Conservation (phyloP, 2,113 vertebrate species). For the Microcebus tavaratra region DNA sequence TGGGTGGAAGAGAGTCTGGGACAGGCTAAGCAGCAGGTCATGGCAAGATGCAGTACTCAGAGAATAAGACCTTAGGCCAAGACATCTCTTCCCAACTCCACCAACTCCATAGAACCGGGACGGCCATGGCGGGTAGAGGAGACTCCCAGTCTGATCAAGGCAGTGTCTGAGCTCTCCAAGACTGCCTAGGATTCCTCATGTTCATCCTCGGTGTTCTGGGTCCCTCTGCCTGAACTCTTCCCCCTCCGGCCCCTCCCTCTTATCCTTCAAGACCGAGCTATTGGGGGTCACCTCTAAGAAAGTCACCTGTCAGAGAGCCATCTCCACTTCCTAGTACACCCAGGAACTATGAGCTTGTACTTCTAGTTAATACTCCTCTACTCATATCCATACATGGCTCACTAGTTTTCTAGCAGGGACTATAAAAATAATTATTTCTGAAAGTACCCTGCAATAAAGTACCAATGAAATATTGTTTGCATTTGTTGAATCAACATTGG, state of each 20-base stretch:
- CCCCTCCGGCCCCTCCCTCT: neutral
- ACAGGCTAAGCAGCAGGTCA: neutral
- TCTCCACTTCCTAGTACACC: neutral
- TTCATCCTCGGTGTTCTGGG: neutral
- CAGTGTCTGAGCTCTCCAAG: neutral
- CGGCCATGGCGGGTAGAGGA: neutral
- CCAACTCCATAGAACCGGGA: neutral
- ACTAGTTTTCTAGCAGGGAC: neutral
- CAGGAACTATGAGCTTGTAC: neutral
- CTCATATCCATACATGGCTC: neutral
- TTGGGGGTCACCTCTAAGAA: neutral
- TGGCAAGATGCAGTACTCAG: neutral
- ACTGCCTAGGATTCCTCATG: neutral
- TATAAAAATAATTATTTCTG: slow-evolving; percentile 2
- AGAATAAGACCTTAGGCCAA: neutral
- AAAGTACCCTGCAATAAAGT: neutral
- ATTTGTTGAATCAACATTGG: neutral
- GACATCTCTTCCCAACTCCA: neutral
- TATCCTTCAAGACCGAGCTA: neutral
- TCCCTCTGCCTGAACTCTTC: neutral
- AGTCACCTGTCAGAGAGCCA: neutral
- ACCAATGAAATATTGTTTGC: neutral
- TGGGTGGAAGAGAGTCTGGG: neutral
- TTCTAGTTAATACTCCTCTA: neutral
- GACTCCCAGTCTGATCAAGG: no score